Percentiles rank a stretch among this genome's conserved stretches.
These are phyloP conservation scores for Chiridota heheva DNA, from an alignment of 35 echinoderm and acorn worm species.

Conservation along the genomic window DNA sequence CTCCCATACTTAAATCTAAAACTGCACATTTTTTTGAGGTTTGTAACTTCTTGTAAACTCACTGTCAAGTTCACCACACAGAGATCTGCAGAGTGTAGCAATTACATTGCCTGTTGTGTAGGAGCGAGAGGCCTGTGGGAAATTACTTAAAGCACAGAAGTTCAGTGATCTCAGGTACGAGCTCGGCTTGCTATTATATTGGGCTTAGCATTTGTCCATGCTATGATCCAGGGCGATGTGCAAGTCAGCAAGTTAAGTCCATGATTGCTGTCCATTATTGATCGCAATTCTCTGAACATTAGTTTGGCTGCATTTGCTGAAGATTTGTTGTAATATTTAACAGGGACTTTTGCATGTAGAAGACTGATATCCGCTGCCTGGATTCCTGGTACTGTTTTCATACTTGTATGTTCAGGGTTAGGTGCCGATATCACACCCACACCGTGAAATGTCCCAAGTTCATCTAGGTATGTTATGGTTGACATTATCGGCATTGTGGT, in stretches of 20 bases:
- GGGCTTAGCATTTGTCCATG: too few relatives aligned
- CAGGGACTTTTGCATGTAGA: background rate
- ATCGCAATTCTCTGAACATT: conserved; percentile 8
- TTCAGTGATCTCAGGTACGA: too few relatives aligned
- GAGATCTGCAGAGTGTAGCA: too few relatives aligned
- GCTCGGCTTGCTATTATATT: too few relatives aligned
- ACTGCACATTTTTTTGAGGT: too few relatives aligned
- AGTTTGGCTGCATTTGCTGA: background rate
- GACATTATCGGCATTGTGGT: conserved; percentile 68
- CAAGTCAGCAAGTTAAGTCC: conserved; percentile 2
- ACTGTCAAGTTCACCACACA: too few relatives aligned
- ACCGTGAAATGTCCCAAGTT: conserved; percentile 60
- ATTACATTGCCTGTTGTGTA: too few relatives aligned
- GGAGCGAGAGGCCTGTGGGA: too few relatives aligned
- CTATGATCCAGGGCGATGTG: conserved; percentile 29
- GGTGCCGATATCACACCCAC: conserved; percentile 65
- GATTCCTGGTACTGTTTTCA: conserved; percentile 18
- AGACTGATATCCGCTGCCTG: conserved; percentile 35
- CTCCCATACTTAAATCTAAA: too few relatives aligned
- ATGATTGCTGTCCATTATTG: background rate
- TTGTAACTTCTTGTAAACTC: too few relatives aligned
- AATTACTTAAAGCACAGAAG: too few relatives aligned
- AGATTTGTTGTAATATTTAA: background rate
- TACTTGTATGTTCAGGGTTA: conserved; percentile 4
- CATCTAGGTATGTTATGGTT: conserved; percentile 71